phyloP scores from a whole-genome alignment of 2,888 invertebrate species.

The Drosophila aldrichi region DNA sequence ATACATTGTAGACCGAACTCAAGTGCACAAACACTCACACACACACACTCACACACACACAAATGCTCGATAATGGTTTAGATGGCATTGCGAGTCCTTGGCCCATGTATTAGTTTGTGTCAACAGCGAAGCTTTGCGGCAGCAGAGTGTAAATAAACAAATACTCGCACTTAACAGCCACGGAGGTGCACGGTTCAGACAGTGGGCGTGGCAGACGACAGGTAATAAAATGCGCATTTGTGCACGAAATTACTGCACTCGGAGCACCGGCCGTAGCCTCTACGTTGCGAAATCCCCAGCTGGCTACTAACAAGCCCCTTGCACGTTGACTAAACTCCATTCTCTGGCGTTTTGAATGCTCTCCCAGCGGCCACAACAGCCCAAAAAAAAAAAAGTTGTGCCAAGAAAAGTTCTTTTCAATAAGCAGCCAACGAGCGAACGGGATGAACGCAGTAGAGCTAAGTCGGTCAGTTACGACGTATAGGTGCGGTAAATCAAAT shows the following conservation, averaged over 20 bases:
- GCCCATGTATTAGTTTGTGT: conserved; percentile 44
- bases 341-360: conserved; percentile 16
- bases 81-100: conserved; percentile 20
- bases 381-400: conserved; percentile 65
- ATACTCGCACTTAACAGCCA: conserved; percentile 49
- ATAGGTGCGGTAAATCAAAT: not conserved
- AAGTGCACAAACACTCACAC: conserved; percentile 2
- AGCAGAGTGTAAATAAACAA: conserved; percentile 74
- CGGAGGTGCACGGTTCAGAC: conserved; percentile 16
- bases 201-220: conserved; percentile 33
- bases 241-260: conserved; percentile 70
- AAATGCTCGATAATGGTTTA: conserved; percentile 25
- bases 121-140: conserved; percentile 51
- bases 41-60: conserved; percentile 16
- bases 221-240: conserved; percentile 80
- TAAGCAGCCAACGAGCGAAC: conserved; percentile 44
- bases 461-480: not conserved
- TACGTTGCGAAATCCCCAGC: too few relatives aligned
- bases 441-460: not conserved
- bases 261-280: conserved; percentile 39
- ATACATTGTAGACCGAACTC: conserved; percentile 42
- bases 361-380: conserved; percentile 40
- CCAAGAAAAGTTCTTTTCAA: conserved; percentile 70
- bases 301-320: conserved; percentile 35
- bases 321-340: conserved; percentile 14